Evolutionary conservation across 2,888 invertebrate species (phyloP).

Genomic region (Halictus quadricinctus): DNA sequence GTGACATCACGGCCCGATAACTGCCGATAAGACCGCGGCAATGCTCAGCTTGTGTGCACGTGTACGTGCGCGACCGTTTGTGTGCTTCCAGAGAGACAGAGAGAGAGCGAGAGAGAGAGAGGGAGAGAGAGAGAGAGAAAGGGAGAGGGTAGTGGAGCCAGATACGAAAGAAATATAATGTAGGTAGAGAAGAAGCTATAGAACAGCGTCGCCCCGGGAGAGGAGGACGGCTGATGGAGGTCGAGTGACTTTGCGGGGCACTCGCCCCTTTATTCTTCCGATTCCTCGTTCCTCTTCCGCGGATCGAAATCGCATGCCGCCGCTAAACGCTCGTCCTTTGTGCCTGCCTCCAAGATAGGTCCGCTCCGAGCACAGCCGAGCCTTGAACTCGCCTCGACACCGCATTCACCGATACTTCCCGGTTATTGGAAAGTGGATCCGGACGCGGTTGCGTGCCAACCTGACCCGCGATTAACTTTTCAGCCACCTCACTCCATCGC

Average conservation of each 20-base stretch:
- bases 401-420: constrained; percentile 48
- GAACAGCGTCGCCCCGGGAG: constrained; percentile 41
- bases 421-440: constrained; percentile 47
- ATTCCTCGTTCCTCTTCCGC: constrained; percentile 60
- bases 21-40: constrained; percentile 82
- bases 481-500: background rate
- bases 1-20: constrained; percentile 83
- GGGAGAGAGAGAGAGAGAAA: background rate
- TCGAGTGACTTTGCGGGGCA: constrained; percentile 60
- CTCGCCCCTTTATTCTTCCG: constrained; percentile 59
- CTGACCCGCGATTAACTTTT: constrained; percentile 29
- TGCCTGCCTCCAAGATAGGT: constrained; percentile 17
- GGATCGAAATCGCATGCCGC: constrained; percentile 60
- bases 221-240: constrained; percentile 56
- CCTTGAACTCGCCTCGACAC: constrained; percentile 42
- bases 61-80: constrained; percentile 55
- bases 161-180: constrained; percentile 69
- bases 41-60: constrained; percentile 70
- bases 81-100: constrained; percentile 32
- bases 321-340: constrained; percentile 58
- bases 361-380: constrained; percentile 14
- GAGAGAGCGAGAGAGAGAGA: background rate
- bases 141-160: constrained; percentile 23
- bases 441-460: constrained; percentile 44
- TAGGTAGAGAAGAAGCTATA: constrained; percentile 58